Evolutionary conservation across 1,140 invertebrate genomes (phyloP), one percentile per base, ranked within the genome.

Genomic region (Calycopis cecrops): DNA sequence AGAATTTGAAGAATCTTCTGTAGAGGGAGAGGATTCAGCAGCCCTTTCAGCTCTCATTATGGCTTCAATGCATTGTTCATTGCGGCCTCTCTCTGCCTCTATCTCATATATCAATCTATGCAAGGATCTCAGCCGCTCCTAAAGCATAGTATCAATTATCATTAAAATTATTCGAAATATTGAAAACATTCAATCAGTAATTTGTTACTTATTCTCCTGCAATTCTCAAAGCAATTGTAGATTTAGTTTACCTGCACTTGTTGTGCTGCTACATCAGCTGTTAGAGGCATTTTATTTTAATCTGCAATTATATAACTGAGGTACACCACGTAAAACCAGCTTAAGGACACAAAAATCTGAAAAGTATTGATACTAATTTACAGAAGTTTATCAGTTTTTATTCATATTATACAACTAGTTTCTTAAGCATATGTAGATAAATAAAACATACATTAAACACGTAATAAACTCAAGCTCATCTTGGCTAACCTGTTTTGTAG

Each of bases 71-170:
- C 94, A 95, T 35, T 92, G 91, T 67, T 97, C 95, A 64, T 93
- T 94, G 38, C 92, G 88, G 34, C 88, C 88, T 42, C 95, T 89
- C 65, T 96, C 94, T 62, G 91, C 91, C 79, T 97, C 93, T 65
- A 97, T 93, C 52, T 97, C 92, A 76, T 93, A 92, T 34, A 96
- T 90, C 7, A 95, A 79, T 48, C 91, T 90, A 67, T 94, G 92
- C 4, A 97, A 86, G 34, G 92, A 91, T 72, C 95, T 93, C 10
- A 97, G 78, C 34, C 94, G 90, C 68, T 97, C 96, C 91, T 96
- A 60, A 6, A 87, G 78, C 58, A 28, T 28, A 28, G 21, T 28
- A 3, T 3, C 6, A 3, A 28, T 28, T 3, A 28, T 28, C 2
- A 28, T 28, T 28, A 3, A 3, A 28, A 28, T 28, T 28, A 28